Evolutionary conservation across 2,113 vertebrate species (phyloP).

Genomic region (Hiodon alosoides): DNA sequence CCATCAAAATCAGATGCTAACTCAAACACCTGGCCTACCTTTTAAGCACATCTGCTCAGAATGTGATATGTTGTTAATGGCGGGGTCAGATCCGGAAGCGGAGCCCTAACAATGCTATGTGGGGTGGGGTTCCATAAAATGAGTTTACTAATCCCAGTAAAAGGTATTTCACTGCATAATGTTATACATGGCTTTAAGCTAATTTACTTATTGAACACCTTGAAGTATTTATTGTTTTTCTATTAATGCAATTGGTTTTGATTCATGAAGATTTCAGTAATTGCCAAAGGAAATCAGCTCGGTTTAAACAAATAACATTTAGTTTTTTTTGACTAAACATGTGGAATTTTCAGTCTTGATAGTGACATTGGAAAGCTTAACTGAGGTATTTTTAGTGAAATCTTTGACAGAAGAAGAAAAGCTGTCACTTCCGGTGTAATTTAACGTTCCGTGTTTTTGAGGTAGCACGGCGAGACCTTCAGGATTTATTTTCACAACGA

Average conservation of each 20-base stretch:
- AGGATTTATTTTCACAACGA: background rate
- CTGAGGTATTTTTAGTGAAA: constrained; percentile 16
- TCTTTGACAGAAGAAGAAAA: background rate
- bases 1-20: constrained; percentile 74
- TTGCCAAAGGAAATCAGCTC: background rate
- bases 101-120: background rate
- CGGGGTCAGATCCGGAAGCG: background rate
- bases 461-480: background rate
- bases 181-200: too few relatives aligned
- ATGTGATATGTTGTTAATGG: constrained; percentile 48
- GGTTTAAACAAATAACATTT: constrained; percentile 11
- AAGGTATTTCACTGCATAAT: constrained; percentile 17
- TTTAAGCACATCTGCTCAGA: constrained; percentile 69
- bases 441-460: background rate
- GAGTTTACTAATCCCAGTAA: constrained; percentile 1
- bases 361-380: constrained; percentile 18
- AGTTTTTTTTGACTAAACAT: background rate
- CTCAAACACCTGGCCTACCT: constrained; percentile 77
- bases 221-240: background rate
- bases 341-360: constrained; percentile 21
- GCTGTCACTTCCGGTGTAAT: background rate
- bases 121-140: background rate
- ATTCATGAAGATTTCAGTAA: constrained; percentile 23
- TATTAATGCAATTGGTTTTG: constrained; percentile 20
- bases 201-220: background rate